Base-by-base conservation (phyloP, 1,140 invertebrate genomes). In the Alviniconcha marisindica region DNA sequence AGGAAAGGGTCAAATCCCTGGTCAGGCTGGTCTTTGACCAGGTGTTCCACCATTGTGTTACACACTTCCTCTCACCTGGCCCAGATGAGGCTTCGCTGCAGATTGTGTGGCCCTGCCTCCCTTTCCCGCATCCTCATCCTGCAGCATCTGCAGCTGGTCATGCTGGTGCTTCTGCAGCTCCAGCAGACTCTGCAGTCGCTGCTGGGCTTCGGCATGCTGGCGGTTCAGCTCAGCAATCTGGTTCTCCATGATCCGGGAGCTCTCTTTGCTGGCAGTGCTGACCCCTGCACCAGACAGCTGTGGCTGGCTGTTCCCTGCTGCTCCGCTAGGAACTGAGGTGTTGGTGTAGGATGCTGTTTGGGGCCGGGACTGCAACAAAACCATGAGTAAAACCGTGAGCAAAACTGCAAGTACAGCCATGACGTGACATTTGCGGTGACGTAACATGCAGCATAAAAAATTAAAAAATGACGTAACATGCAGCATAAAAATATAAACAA, bases 161-260 rank as follows among this genome's bases (percentile, higher is more conserved):
- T 88, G 82, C 33, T 87, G 88, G 28, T 77, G 48, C 82, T 85
- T 74, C 69, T 88, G 89, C 42, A 84, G 84, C 40, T 77, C 76
- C 78, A 90, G 85, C 60, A 91, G 48, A n/a, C 54, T 60, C 54
- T 88, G 83, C 7, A 90, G 81, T 40, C 90, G 83, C 71, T 83
- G 88, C 78, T 90, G 88, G 33, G 90, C 90, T 60, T 90, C 89
- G 51, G 87, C 89, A 54, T 91, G 89, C 69, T 90, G 89, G 66
- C 88, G 86, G 69, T 90, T 90, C 15, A 91, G 80, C 44, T 88
- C 87, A 3, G 88, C 88, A 81, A 91, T 90, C 78, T 91, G 90
- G 60, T 83, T 40, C 3, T 87, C 84, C 84, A 87, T 88, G 31
- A 82, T 82, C 36, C 73, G 63, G 42, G 56, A 38, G 14, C 76